A percentile compares a stretch with the other conserved stretches of the same genome.
Conservation (phyloP, 2,888 invertebrate genomes). For the Nomada fucata region DNA sequence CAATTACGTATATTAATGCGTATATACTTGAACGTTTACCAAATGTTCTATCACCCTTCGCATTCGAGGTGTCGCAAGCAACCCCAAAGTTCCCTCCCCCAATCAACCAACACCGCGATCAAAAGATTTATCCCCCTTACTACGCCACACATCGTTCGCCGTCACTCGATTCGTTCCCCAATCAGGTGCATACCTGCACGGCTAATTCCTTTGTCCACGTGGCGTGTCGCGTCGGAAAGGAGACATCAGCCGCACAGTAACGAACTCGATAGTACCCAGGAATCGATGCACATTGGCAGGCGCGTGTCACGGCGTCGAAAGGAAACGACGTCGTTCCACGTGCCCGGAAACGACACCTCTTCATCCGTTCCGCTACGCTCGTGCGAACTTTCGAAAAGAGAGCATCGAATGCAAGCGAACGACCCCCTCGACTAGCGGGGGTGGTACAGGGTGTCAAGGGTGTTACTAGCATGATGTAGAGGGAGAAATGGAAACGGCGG, state of each 20-base stretch:
- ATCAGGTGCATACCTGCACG: conserved; percentile 10
- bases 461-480: not conserved
- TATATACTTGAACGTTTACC: too few relatives aligned
- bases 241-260: not conserved
- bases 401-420: conserved; percentile 13
- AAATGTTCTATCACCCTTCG: too few relatives aligned
- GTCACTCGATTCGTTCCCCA: not conserved
- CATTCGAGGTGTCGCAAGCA: not conserved
- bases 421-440: conserved; percentile 7
- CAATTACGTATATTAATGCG: too few relatives aligned
- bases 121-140: conserved; percentile 6
- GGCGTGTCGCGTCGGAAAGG: not conserved
- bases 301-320: conserved; percentile 64
- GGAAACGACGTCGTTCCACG: conserved; percentile 73
- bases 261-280: conserved; percentile 45
- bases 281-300: conserved; percentile 66
- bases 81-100: not conserved
- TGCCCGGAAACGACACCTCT: conserved; percentile 68
- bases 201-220: conserved; percentile 32
- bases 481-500: conserved; percentile 2
- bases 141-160: not conserved
- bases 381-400: conserved; percentile 13
- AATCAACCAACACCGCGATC: not conserved
- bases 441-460: not conserved
- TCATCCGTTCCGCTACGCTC: conserved; percentile 53